Evolutionary conservation across 2,888 invertebrate species (phyloP).

Genomic region (Fragum sueziense): DNA sequence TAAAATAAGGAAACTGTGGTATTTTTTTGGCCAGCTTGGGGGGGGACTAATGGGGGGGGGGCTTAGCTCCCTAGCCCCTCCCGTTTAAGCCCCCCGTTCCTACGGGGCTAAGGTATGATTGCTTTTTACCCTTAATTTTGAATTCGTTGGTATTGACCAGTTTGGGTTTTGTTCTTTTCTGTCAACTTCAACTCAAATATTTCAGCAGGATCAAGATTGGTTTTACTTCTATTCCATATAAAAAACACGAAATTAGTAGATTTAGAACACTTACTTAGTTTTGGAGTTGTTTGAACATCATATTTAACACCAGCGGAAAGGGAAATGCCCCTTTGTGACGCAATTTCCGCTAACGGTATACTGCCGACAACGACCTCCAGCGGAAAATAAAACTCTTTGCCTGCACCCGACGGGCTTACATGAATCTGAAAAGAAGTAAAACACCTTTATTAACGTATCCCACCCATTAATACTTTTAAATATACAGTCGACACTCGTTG

Average conservation of each 20-base stretch:
- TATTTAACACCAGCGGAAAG: conserved; percentile 22
- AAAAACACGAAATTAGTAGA: not conserved
- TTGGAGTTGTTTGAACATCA: conserved; percentile 13
- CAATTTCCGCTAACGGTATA: conserved; percentile 61
- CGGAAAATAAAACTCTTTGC: conserved; percentile 69
- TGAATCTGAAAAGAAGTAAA: conserved; percentile 67
- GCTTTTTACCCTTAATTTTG: too few species aligned
- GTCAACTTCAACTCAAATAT: not conserved
- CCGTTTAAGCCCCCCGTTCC: too few species aligned
- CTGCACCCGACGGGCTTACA: conserved; percentile 65
- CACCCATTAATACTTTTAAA: too few species aligned
- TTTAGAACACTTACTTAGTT: not conserved
- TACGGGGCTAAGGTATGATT: too few species aligned
- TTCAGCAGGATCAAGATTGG: not conserved
- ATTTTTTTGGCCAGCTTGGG: too few species aligned
- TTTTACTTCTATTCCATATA: not conserved
- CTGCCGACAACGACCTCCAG: conserved; percentile 70
- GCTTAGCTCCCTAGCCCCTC: too few species aligned
- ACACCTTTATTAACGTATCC: too few species aligned
- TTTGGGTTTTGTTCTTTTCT: not conserved
- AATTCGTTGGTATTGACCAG: not conserved
- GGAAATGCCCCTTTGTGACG: conserved; percentile 44
- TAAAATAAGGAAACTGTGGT: too few species aligned
- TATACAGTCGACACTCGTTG: too few species aligned
- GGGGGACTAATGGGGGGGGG: too few species aligned